These are phyloP conservation scores for Kryphioiulus occultus DNA, from an alignment of 2,888 invertebrate species.

Conservation along the genomic window DNA sequence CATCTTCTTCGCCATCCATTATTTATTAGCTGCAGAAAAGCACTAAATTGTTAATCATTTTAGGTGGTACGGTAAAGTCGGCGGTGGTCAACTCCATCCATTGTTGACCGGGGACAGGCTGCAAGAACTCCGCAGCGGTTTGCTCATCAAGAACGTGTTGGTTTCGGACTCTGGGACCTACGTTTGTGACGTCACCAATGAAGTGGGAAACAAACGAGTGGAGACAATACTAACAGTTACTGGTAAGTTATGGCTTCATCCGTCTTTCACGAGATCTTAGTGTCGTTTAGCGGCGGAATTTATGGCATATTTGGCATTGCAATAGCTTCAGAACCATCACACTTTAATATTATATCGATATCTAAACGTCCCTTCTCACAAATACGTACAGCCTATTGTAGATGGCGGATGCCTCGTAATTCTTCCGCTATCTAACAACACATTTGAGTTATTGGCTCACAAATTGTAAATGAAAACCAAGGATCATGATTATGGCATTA, in stretches of 20 bases:
- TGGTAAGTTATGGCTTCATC: conserved; percentile 65
- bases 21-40: too few species aligned
- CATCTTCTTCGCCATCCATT: too few species aligned
- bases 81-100: conserved; percentile 51
- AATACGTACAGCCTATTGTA: not conserved
- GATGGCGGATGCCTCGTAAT: conserved; percentile 14
- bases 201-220: conserved; percentile 50
- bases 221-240: conserved; percentile 52
- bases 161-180: conserved; percentile 51
- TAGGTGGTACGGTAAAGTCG: conserved; percentile 52
- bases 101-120: conserved; percentile 50
- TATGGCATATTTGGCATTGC: conserved; percentile 6
- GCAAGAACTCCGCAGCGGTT: conserved; percentile 50
- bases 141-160: conserved; percentile 47
- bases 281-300: not conserved
- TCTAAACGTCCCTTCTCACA: not conserved
- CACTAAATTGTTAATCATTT: not conserved
- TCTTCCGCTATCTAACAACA: conserved; percentile 23
- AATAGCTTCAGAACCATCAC: not conserved
- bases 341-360: conserved; percentile 7
- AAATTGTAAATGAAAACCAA: conserved; percentile 20
- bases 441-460: conserved; percentile 4
- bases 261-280: not conserved
- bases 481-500: conserved; percentile 19
- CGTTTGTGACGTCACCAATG: conserved; percentile 52